Base-by-base conservation (phyloP, 2,888 invertebrate species). In the Drosophila tripunctata region DNA sequence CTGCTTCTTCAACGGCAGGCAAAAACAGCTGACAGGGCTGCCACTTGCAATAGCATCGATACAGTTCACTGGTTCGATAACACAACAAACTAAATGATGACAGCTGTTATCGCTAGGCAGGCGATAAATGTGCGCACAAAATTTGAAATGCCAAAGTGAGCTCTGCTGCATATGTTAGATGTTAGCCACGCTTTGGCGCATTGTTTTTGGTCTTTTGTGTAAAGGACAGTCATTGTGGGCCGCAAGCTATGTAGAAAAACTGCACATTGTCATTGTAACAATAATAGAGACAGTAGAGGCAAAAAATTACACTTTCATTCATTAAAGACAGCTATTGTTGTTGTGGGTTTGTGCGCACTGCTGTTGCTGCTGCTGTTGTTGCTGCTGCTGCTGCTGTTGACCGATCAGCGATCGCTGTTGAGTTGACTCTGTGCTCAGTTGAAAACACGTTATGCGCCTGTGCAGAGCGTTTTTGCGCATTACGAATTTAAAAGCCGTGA, bases 401-500 rank as follows among this genome's bases (percentile, higher is more conserved):
- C 75, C 77, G 71, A 47, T 56, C 51, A 51, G 15, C 50, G 43
- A 72, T 65, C 72, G 69, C 54, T 55, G 55, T 36, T 45, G 75
- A 54, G 66, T 73, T 27, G n/a, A n/a, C n/a, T n/a, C 51, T 50
- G 62, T 31, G 72, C 63, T 85, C 69, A 82, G 81, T 82, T 82
- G 41, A 73, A 82, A 82, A 82, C 83, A 85, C 79, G 86, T 85
- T 85, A 75, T 77, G 77, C 83, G 79, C 80, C 80, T 77, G 85
- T 85, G 79, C 72, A 85, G 81, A 82, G 85, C 81, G 76, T 78
- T 74, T 80, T 84, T 75, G 74, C 71, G 74, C 67, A 68, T 72
- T 57, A 64, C 47, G 40, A 67, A 73, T 62, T 66, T 72, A 10
- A 50, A 62, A 70, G 60, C 44, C 60, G 64, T 56, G 51, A 60